phyloP scores from a whole-genome alignment of 1,140 invertebrate species.

The Drosophila elegans region DNA sequence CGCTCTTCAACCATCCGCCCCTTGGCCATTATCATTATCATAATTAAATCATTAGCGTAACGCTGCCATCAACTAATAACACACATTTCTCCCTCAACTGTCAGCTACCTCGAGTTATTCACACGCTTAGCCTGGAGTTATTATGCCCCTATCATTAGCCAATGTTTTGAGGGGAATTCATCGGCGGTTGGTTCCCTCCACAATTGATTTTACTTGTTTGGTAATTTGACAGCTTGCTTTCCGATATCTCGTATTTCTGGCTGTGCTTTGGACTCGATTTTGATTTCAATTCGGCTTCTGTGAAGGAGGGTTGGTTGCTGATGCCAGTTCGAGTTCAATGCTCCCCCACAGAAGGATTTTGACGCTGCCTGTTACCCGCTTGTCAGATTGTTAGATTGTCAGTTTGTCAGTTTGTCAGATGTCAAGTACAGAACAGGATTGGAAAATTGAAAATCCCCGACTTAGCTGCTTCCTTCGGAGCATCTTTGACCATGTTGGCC shows the following conservation, averaged over 20 bases:
- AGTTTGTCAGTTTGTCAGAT: constrained; percentile 63
- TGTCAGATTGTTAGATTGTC: constrained; percentile 67
- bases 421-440: constrained; percentile 50
- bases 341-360: constrained; percentile 42
- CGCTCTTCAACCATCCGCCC: constrained; percentile 6
- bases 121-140: constrained; percentile 25
- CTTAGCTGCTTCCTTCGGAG: constrained; percentile 3
- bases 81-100: constrained; percentile 34
- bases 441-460: constrained; percentile 47
- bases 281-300: constrained; percentile 38
- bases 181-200: constrained; percentile 9
- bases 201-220: constrained; percentile 73
- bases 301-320: constrained; percentile 55
- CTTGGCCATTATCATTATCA: constrained; percentile 62
- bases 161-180: constrained; percentile 46
- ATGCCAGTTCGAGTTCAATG: constrained; percentile 57
- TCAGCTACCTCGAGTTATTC: constrained; percentile 30
- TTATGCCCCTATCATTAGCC: constrained; percentile 72
- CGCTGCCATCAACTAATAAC: constrained; percentile 35
- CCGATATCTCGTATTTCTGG: constrained; percentile 73
- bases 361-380: constrained; percentile 43
- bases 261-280: constrained; percentile 37
- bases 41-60: constrained; percentile 77
- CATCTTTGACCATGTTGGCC: constrained; percentile 21
- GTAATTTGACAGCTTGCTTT: constrained; percentile 78